Evolutionary conservation across 2,797 vertebrate species (phyloP).

Genomic region (Hafferia zeledoni): DNA sequence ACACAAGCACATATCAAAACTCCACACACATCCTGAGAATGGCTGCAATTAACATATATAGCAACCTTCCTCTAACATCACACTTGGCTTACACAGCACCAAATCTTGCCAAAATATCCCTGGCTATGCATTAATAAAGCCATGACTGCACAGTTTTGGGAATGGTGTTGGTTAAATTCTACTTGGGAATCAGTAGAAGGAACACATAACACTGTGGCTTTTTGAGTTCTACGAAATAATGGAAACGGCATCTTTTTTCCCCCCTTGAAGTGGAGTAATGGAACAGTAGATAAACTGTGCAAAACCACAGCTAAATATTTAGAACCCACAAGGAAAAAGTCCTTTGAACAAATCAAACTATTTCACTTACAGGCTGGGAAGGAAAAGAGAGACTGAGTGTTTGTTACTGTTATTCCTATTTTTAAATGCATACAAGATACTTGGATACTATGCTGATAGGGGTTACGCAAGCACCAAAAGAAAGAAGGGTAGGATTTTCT

Average conservation of each 20-base stretch:
- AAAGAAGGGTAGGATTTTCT: constrained; percentile 4
- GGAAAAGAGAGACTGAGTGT: constrained; percentile 7
- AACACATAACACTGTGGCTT: constrained; percentile 52
- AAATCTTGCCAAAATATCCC: constrained; percentile 20
- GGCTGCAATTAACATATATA: constrained; percentile 1
- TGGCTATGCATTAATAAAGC: constrained; percentile 2
- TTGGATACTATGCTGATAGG: neutral
- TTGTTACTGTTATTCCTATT: constrained; percentile 58
- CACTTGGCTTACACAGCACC: neutral
- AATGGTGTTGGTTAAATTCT: constrained; percentile 40
- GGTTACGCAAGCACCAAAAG: neutral
- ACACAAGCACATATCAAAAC: neutral
- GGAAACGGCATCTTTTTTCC: neutral
- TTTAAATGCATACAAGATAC: constrained; percentile 22
- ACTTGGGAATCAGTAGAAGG: constrained; percentile 32
- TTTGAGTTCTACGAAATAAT: constrained; percentile 14
- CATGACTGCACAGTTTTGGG: neutral
- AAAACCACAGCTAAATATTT: constrained; percentile 59
- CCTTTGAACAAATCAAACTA: constrained; percentile 45
- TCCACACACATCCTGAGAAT: neutral
- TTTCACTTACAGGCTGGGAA: constrained; percentile 37
- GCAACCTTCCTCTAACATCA: constrained; percentile 5
- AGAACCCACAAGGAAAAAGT: constrained; percentile 39
- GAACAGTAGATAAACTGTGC: constrained; percentile 46
- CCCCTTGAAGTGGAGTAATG: constrained; percentile 7